Evolutionary conservation across 2,888 invertebrate genomes (phyloP).

Genomic region (Teinopalpus imperialis): DNA sequence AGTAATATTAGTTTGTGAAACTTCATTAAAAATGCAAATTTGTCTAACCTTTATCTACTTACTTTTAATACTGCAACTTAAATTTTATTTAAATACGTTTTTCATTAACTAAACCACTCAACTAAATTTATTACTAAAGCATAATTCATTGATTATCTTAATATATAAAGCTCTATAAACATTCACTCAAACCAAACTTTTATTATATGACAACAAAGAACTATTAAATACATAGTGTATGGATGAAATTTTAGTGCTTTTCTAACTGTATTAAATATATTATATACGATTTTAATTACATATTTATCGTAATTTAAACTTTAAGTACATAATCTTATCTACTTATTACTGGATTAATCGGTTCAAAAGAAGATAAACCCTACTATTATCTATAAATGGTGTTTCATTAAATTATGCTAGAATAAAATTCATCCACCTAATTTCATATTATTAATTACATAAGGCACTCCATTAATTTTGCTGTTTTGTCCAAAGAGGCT

Average conservation of each 20-base stretch:
- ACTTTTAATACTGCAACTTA: constrained; percentile 27
- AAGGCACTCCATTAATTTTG: constrained; percentile 82
- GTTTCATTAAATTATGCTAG: constrained; percentile 80
- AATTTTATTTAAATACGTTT: background rate
- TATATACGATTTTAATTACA: constrained; percentile 31
- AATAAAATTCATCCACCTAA: constrained; percentile 79
- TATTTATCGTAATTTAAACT: constrained; percentile 39
- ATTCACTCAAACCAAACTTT: constrained; percentile 35
- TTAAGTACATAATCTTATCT: constrained; percentile 64
- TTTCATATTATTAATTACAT: constrained; percentile 80
- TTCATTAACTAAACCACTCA: constrained; percentile 14
- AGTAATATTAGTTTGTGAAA: constrained; percentile 27
- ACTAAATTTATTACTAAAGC: constrained; percentile 9
- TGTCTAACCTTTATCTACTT: constrained; percentile 33
- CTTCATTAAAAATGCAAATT: constrained; percentile 34
- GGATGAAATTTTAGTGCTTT: constrained; percentile 37
- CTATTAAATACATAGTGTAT: constrained; percentile 36
- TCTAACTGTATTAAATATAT: constrained; percentile 34
- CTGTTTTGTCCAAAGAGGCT: constrained; percentile 72
- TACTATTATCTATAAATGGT: constrained; percentile 74
- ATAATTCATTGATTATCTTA: constrained; percentile 16
- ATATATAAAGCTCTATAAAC: constrained; percentile 29
- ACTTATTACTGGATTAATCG: constrained; percentile 64
- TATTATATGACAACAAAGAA: constrained; percentile 39
- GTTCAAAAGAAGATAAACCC: constrained; percentile 68